Percentiles rank a stretch among this genome's conserved stretches.
These are phyloP conservation scores for Chondrosia reniformis DNA, from an alignment of 37 sponge, comb jelly and placozoan species.

Conservation along the genomic window DNA sequence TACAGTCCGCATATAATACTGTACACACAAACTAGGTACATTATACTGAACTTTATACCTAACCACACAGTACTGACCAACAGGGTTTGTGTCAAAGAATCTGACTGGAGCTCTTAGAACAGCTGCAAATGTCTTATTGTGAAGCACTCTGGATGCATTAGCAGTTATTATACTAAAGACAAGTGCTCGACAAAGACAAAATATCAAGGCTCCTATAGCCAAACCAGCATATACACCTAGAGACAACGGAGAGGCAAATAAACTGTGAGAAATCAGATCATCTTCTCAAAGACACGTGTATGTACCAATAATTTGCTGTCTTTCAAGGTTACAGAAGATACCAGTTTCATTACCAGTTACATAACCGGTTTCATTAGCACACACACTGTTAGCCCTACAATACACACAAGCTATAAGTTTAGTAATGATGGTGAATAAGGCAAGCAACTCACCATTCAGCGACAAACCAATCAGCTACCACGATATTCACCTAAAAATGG, in stretches of 20 bases:
- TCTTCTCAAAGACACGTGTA: too few relatives aligned
- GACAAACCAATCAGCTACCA: neutral
- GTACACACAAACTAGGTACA: too few relatives aligned
- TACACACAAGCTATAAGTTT: too few relatives aligned
- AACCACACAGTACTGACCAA: conserved; percentile 63
- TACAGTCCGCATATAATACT: too few relatives aligned
- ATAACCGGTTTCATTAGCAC: too few relatives aligned
- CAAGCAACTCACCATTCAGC: conserved; percentile 6
- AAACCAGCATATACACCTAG: conserved; percentile 40
- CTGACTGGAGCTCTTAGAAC: conserved; percentile 55
- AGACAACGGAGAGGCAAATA: neutral
- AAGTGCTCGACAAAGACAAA: conserved; percentile 26
- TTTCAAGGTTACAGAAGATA: too few relatives aligned
- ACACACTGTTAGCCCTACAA: too few relatives aligned
- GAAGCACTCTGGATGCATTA: conserved; percentile 52
- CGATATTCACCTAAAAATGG: neutral
- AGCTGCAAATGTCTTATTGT: conserved; percentile 58
- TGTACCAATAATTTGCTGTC: too few relatives aligned
- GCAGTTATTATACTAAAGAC: conserved; percentile 34
- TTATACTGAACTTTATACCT: too few relatives aligned
- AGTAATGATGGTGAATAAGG: too few relatives aligned
- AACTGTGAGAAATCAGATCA: neutral
- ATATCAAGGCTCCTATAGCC: conserved; percentile 9
- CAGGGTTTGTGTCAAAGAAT: conserved; percentile 84
- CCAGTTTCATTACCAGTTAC: too few relatives aligned